Base-by-base conservation (phyloP, 1,140 invertebrate species). In the Vanessa atalanta region DNA sequence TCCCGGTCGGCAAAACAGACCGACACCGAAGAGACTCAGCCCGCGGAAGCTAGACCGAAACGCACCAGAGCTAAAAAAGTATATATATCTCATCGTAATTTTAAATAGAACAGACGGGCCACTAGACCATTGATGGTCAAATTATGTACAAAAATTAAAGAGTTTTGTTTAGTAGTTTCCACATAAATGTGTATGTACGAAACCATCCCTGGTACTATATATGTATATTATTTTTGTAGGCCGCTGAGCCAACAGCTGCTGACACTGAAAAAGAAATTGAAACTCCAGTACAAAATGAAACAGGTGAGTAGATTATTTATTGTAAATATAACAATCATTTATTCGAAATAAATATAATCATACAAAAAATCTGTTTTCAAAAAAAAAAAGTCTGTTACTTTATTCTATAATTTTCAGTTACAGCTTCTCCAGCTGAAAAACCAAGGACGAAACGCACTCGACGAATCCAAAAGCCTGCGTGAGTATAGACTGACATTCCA, bases 21-120 rank as follows among this genome's bases (percentile, higher is more conserved):
- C 0, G 80, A 83, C 0, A 14, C 15, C 0, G 81, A 84, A 15
- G 78, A 79, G 0, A 47, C 65, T 2, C 64, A 75, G 5, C 63
- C 75, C 0, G 60, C 79, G 0, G 88, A 83, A 11, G 8, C 78
- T 0, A 72, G 86, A 57, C 84, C 88, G 6, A 90, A 88, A 43
- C 67, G 87, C 2, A 90, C 87, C 16, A 73, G 87, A n/a, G 81
- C 82, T 48, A 87, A 83, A 47, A 89, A 89, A 84, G 87, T 90
- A 77, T 66, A 20, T 53, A 43, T 53, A 20, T 20, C 20, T 20
- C 20, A 20, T 20, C 20, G 20, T 20, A 31, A 31, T 31, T 31
- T 31, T 31, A 31, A 31, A 31, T 31, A 31, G 26, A 2, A 31
- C 6, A 31, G 26, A 31, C 6, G 26, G 0, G 26, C 26, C 26